phyloP scores from a whole-genome alignment of 2,888 invertebrate genomes.

The Alloscopus bannaensis region DNA sequence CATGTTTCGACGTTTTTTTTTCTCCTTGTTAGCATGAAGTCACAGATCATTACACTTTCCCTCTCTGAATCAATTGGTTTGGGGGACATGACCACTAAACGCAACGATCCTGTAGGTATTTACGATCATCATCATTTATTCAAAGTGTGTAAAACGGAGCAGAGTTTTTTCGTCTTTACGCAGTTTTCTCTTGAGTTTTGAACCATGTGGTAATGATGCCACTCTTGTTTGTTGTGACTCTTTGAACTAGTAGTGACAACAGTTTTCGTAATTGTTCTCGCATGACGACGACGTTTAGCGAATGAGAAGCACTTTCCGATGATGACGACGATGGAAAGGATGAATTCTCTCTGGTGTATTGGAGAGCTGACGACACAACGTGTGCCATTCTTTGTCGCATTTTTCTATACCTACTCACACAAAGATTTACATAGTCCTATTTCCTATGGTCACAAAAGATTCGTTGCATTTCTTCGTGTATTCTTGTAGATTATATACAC shows the following conservation, averaged over 20 bases:
- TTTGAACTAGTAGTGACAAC: no score
- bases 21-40: no score
- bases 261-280: slow-evolving; percentile 51
- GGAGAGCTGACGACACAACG: not conserved
- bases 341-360: not conserved
- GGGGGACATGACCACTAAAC: no score
- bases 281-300: slow-evolving; percentile 31
- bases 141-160: no score
- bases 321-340: not conserved
- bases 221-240: no score
- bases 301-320: slow-evolving; percentile 7
- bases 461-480: not conserved
- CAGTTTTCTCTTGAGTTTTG: no score
- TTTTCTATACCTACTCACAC: not conserved
- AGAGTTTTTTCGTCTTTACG: no score
- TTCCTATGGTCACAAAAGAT: not conserved
- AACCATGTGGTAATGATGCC: no score
- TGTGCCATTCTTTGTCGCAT: not conserved
- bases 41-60: slow-evolving; percentile 58
- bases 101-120: no score
- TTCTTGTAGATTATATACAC: not conserved
- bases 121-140: no score
- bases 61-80: no score
- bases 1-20: no score
- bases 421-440: not conserved